phyloP scores from a whole-genome alignment of 2,797 vertebrate species.

The Mormyrops attenuatus region DNA sequence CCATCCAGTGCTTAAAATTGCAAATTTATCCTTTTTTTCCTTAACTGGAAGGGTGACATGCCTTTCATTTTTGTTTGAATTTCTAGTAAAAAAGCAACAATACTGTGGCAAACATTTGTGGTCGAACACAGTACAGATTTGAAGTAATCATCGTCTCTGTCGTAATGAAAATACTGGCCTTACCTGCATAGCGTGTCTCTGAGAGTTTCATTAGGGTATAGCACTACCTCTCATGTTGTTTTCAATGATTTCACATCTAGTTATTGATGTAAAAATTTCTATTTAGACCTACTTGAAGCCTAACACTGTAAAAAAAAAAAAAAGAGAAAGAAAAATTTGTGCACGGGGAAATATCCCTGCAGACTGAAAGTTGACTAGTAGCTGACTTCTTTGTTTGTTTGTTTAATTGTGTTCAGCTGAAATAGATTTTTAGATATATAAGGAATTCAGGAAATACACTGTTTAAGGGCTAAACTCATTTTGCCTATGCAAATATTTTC shows the following conservation, averaged over 20 bases:
- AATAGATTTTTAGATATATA: conserved; percentile 65
- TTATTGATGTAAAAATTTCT: conserved; percentile 61
- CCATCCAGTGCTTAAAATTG: conserved; percentile 9
- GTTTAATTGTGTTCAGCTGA: conserved; percentile 62
- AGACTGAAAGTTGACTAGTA: conserved; percentile 61
- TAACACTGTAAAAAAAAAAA: conserved; percentile 70
- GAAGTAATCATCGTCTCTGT: conserved; percentile 36
- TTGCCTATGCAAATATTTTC: conserved; percentile 99
- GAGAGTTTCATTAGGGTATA: conserved; percentile 70
- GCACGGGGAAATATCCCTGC: conserved; percentile 49
- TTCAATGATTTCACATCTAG: conserved; percentile 82
- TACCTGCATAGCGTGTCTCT: conserved; percentile 43
- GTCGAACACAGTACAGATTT: conserved; percentile 14
- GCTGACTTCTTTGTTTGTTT: conserved; percentile 57
- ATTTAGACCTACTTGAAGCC: conserved; percentile 76
- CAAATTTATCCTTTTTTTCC: not conserved
- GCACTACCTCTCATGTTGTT: conserved; percentile 91
- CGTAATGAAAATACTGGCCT: conserved; percentile 43
- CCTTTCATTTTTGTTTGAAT: conserved; percentile 20
- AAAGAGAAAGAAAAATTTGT: conserved; percentile 25
- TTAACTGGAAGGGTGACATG: conserved; percentile 3
- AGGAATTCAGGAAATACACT: conserved; percentile 94
- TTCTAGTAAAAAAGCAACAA: conserved; percentile 24
- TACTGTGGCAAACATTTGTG: conserved; percentile 32
- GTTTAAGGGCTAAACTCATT: conserved; percentile 97